Percentiles rank a stretch among this genome's conserved stretches.
Evolutionary conservation across 1,140 invertebrate genomes (phyloP).

Genomic region (Drosophila parvula): DNA sequence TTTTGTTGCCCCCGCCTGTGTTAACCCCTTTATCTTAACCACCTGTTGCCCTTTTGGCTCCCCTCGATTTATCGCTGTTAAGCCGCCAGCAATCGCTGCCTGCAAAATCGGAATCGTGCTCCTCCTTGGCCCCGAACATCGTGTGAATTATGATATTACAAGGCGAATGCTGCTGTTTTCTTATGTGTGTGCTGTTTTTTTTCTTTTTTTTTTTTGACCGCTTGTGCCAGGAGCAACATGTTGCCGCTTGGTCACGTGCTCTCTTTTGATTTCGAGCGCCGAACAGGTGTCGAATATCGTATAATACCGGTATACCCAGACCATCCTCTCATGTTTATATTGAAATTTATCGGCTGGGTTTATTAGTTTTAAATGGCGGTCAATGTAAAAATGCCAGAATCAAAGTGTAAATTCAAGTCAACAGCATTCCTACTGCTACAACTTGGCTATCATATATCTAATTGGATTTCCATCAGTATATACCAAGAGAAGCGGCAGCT

Average conservation of each 20-base stretch:
- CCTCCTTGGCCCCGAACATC: conserved; percentile 23
- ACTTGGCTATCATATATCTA: conserved; percentile 30
- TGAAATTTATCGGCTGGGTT: not conserved
- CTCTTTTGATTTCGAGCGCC: conserved; percentile 47
- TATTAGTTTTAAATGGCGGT: conserved; percentile 9
- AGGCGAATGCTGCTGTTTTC: conserved; percentile 23
- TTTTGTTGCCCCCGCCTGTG: not conserved
- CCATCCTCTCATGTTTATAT: not conserved
- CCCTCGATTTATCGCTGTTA: conserved; percentile 65
- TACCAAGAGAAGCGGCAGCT: conserved; percentile 22
- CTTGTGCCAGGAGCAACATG: conserved; percentile 18
- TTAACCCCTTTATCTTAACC: conserved; percentile 39
- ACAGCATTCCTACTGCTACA: conserved; percentile 17
- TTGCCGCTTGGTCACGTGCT: conserved; percentile 60
- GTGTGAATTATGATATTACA: conserved; percentile 72
- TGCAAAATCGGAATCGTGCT: conserved; percentile 53
- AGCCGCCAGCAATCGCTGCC: conserved; percentile 26
- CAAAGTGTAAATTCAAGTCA: not conserved
- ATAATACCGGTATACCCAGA: not conserved
- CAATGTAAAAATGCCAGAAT: no score
- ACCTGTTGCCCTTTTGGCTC: conserved; percentile 64
- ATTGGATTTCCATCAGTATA: conserved; percentile 24
- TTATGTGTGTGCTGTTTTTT: not conserved
- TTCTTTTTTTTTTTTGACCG: not conserved
- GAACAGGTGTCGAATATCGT: conserved; percentile 27